Evolutionary conservation across 2,888 invertebrate genomes (phyloP), one percentile per base, ranked within the genome.

Genomic region (Agrilus cyanescens): DNA sequence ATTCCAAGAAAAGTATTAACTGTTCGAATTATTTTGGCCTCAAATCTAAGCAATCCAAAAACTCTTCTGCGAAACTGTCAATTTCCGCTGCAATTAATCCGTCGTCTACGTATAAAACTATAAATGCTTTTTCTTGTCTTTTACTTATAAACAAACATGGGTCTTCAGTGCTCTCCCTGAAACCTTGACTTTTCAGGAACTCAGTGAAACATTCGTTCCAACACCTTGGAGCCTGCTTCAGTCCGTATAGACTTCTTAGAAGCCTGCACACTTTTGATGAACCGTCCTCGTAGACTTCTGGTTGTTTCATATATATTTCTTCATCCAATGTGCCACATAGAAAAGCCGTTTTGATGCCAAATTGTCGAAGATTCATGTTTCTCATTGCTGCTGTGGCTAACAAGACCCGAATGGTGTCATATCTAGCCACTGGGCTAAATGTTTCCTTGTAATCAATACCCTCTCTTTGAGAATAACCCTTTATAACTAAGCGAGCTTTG

Each of bases 51-150:
- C 7, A 7, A 20, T 2, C 7, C 20, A 20, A 6, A 20, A 20
- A 20, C 5, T 8, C 7, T 2, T 20, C 20, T 2, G 20, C 20
- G 20, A 4, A 3, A 18, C 3, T 18, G 3, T 20, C 20, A 20
- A 4, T 20, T 2, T 8, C 7, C 7, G 20, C 20, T 7, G 70
- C 67, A 58, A 59, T 50, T 20, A 38, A 29, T n/a, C 38, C 38
- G 13, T 38, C 38, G 25, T 38, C 38, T 4, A 38, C 38, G 13
- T 38, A 38, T 10, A 38, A 12, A 1, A 29, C 29, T 3, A 38
- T 16, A n/a, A 38, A 3, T 5, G 25, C 29, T n/a, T 25, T 25
- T n/a, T 38, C 12, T 38, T 20, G 12, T 20, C 38, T 25, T 12
- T 38, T n/a, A 10, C 12, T 13, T 4, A 38, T 7, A 12, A 13